phyloP scores from a whole-genome alignment of 1,140 invertebrate genomes.

The Drosophila aff. region DNA sequence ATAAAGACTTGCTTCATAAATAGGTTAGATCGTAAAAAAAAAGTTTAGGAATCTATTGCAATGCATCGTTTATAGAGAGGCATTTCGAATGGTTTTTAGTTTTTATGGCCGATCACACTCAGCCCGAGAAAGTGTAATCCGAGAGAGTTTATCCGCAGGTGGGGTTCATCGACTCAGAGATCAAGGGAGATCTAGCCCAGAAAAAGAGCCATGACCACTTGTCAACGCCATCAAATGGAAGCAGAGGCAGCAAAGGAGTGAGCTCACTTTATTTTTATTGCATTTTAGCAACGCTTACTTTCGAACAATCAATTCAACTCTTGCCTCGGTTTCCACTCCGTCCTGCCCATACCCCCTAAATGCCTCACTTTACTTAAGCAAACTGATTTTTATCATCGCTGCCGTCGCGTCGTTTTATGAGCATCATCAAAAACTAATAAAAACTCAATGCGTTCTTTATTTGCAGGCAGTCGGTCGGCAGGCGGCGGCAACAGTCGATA shows the following conservation, averaged over 20 bases:
- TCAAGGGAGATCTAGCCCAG: neutral
- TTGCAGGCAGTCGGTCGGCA: slow-evolving; percentile 65
- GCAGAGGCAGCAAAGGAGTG: slow-evolving; percentile 28
- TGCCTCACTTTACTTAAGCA: slow-evolving; percentile 81
- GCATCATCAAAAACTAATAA: slow-evolving; percentile 83
- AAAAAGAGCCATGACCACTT: slow-evolving; percentile 33
- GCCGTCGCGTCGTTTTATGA: slow-evolving; percentile 80
- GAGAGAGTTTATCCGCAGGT: slow-evolving; percentile 17
- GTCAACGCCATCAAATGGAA: slow-evolving; percentile 55
- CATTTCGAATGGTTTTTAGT: slow-evolving; percentile 8
- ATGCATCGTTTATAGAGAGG: neutral
- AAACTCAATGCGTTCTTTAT: slow-evolving; percentile 83
- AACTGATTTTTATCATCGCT: slow-evolving; percentile 81
- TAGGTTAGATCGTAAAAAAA: slow-evolving; percentile 20
- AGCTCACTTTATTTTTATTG: slow-evolving; percentile 63
- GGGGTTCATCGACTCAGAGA: slow-evolving; percentile 22
- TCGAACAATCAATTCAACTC: slow-evolving; percentile 67
- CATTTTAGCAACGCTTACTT: slow-evolving; percentile 75
- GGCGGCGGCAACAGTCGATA: slow-evolving; percentile 23
- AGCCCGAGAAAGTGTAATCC: slow-evolving; percentile 1
- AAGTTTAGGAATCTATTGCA: slow-evolving; percentile 14
- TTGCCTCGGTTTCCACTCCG: neutral
- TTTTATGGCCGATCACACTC: slow-evolving; percentile 7
- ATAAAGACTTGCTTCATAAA: slow-evolving; percentile 3
- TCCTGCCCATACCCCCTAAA: slow-evolving; percentile 30